A percentile compares a stretch with the other conserved stretches of the same genome.
These are phyloP conservation scores for Tragelaphus eurycerus DNA, from an alignment of 2,797 vertebrate genomes.

Conservation along the genomic window DNA sequence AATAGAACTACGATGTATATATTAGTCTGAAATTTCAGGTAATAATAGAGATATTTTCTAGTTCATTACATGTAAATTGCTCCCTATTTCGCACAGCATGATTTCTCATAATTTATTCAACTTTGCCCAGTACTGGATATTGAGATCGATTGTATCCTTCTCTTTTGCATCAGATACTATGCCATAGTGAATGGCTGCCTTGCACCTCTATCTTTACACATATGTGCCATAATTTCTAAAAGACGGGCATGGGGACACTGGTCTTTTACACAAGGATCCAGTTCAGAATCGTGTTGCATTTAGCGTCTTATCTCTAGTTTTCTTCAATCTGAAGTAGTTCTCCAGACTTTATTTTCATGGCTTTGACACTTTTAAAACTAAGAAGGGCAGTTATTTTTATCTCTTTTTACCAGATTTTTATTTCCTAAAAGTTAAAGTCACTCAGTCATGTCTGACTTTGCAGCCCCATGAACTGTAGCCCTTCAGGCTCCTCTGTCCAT, in stretches of 20 bases:
- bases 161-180: background rate
- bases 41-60: background rate
- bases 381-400: background rate
- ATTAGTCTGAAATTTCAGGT: background rate
- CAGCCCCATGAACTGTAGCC: background rate
- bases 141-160: background rate
- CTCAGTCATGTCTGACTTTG: background rate
- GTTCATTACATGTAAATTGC: background rate
- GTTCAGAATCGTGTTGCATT: background rate
- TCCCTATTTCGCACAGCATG: background rate
- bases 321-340: background rate
- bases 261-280: background rate
- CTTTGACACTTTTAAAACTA: background rate
- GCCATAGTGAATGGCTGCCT: background rate
- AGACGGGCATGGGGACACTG: background rate
- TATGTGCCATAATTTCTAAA: background rate
- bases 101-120: background rate
- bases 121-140: background rate
- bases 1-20: background rate
- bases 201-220: background rate
- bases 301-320: background rate
- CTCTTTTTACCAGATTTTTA: background rate
- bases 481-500: background rate
- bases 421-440: background rate
- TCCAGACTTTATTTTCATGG: background rate